A percentile compares a stretch with the other conserved stretches of the same genome.
Conservation (phyloP, 2,888 invertebrate species). For the Capitulum mitella region DNA sequence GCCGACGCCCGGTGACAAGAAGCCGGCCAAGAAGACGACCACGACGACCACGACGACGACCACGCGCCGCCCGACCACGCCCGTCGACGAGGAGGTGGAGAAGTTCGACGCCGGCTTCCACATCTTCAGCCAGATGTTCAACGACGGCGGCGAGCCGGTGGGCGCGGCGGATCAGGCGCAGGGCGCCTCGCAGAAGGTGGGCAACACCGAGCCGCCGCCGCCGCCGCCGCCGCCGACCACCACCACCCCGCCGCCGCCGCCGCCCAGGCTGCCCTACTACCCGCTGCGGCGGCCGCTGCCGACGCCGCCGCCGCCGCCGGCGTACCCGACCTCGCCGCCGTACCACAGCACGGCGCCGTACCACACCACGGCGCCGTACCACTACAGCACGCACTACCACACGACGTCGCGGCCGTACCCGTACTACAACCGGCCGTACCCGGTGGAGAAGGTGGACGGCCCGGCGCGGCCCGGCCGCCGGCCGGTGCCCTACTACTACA, state of each 20-base stretch:
- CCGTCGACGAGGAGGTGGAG: not conserved
- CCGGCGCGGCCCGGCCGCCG: not conserved
- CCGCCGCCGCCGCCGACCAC: not conserved
- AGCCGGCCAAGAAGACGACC: not conserved
- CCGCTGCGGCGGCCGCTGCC: not conserved
- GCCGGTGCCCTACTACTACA: conserved; percentile 21
- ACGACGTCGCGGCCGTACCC: not conserved
- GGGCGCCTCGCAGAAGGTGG: not conserved
- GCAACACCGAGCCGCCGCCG: not conserved
- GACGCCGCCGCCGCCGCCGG: no score
- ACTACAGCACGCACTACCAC: not conserved
- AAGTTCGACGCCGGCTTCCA: conserved; percentile 12
- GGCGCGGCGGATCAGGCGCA: not conserved
- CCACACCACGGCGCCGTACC: not conserved
- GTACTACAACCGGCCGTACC: not conserved
- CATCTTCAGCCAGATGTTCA: conserved; percentile 18
- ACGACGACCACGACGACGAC: conserved; percentile 7
- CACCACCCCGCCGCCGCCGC: not conserved
- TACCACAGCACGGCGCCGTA: not conserved
- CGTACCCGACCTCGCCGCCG: not conserved
- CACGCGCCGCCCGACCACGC: not conserved
- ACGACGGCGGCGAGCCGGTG: not conserved
- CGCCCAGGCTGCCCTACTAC: not conserved
- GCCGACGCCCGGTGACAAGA: not conserved
- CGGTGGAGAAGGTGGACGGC: not conserved